Evolutionary conservation across 2,113 vertebrate genomes (phyloP), one percentile per base, ranked within the genome.

Genomic region (Ctenodactylus gundi): DNA sequence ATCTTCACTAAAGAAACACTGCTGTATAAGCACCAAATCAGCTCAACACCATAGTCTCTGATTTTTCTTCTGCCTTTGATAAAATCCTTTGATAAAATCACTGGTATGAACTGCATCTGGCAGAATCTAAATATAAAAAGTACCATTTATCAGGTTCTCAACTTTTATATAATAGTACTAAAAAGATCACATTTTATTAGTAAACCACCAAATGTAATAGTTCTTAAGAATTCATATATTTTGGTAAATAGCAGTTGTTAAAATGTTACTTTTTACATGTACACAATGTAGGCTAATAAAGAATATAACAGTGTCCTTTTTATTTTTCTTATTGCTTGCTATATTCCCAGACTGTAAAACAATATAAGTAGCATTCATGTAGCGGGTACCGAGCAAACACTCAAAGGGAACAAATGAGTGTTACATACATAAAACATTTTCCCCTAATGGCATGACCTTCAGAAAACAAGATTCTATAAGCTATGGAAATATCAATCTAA

Each of bases 41-140:
- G 27, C 12, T 27, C 55, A 72, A 57, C 29, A 62, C 72, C 70
- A 27, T 4, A 53, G 58, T 15, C 29, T 17, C 11, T 64, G 14
- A 46, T 11, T 80, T 68, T 85, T 55, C 44, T 68, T 29, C n/a
- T 85, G 29, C 5, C 29, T 41, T 36, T 89, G 21, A 83, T 39
- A 84, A 83, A 89, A 75, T 1, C 68, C 29, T 41, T 36, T 89
- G 21, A 83, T 39, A 84, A 83, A 89, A 75, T 1, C 68, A 27
- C 86, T 76, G 67, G 64, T 70, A 57, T 64, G 29, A 36, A 51
- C 70, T 58, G 7, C 15, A 29, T 73, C 15, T 67, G 8, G 78
- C 72, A 85, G 31, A 80, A 84, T 83, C 70, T 85, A 72, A 72
- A 92, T 36, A 65, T 72, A 92, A 68, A 84, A 57, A 57, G n/a